Percentiles rank a stretch among this genome's conserved stretches.
These are phyloP conservation scores for Dorcus hopei DNA, from an alignment of 2,888 invertebrate species.

Conservation along the genomic window DNA sequence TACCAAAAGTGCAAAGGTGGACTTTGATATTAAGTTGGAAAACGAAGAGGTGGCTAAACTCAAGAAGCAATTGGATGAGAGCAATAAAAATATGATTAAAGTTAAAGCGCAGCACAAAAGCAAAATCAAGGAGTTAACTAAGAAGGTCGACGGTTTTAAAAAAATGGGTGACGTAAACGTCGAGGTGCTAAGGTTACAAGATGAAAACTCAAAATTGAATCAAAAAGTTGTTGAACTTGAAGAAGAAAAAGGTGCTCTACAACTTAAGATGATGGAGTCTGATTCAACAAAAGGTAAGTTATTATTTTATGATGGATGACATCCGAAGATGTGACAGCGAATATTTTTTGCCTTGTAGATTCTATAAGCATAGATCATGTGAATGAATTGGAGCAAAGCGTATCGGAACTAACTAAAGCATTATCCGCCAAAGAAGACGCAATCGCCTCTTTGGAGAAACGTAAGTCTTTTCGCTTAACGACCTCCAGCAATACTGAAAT, in stretches of 20 bases:
- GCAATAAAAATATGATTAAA: constrained; percentile 75
- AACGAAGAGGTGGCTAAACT: constrained; percentile 52
- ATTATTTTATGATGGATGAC: constrained; percentile 7
- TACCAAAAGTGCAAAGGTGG: constrained; percentile 28
- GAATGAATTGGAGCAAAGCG: constrained; percentile 34
- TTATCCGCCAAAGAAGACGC: constrained; percentile 36
- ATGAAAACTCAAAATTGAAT: constrained; percentile 61
- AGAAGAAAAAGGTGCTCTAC: constrained; percentile 80
- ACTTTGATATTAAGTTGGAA: constrained; percentile 28
- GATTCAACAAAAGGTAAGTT: constrained; percentile 65
- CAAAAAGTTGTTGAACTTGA: constrained; percentile 80
- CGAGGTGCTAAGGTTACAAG: constrained; percentile 63
- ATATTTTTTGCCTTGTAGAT: constrained; percentile 28
- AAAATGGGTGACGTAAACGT: constrained; percentile 67
- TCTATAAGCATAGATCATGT: constrained; percentile 31
- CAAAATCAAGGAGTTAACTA: constrained; percentile 74
- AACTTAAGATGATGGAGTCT: constrained; percentile 78
- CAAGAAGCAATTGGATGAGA: constrained; percentile 68
- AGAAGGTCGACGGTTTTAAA: constrained; percentile 65
- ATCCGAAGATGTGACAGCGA: neutral
- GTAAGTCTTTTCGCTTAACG: constrained; percentile 28
- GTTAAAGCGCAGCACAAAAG: constrained; percentile 68
- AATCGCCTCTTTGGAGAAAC: constrained; percentile 35
- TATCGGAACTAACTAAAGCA: constrained; percentile 28
- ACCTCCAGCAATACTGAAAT: neutral